These are phyloP conservation scores for Capreolus pygargus DNA, from an alignment of 2,113 vertebrate genomes.

Conservation along the genomic window DNA sequence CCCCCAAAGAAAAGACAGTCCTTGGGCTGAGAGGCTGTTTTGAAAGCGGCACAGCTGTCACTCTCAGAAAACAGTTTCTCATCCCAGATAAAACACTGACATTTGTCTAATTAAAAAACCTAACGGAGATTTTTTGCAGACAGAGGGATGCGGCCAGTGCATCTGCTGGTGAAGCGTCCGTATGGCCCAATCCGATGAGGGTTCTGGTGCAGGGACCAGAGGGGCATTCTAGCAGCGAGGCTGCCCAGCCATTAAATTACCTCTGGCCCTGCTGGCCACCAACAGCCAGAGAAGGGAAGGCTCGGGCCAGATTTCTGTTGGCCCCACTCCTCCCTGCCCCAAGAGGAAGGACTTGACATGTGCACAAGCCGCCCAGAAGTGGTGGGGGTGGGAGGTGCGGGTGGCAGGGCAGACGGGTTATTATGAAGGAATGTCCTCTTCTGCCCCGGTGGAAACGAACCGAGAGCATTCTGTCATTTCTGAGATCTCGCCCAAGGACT, in stretches of 20 bases:
- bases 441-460: background rate
- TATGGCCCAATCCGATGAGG: background rate
- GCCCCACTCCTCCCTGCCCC: background rate
- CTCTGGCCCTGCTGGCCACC: background rate
- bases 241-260: slow-evolving; percentile 38
- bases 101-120: slow-evolving; percentile 70
- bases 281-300: background rate
- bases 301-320: background rate
- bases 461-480: background rate
- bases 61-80: slow-evolving; percentile 55
- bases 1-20: background rate
- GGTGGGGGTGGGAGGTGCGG: background rate
- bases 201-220: background rate
- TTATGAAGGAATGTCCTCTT: background rate
- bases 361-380: background rate
- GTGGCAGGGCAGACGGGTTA: background rate
- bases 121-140: slow-evolving; percentile 56
- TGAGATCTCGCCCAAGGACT: background rate
- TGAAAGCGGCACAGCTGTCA: slow-evolving; percentile 53
- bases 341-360: background rate
- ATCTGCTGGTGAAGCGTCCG: slow-evolving; percentile 52
- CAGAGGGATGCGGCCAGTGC: slow-evolving; percentile 38
- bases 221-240: background rate
- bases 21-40: background rate
- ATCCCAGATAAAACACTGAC: slow-evolving; percentile 54